Evolutionary conservation across 2,113 vertebrate genomes (phyloP).

Genomic region (Elachura formosa): DNA sequence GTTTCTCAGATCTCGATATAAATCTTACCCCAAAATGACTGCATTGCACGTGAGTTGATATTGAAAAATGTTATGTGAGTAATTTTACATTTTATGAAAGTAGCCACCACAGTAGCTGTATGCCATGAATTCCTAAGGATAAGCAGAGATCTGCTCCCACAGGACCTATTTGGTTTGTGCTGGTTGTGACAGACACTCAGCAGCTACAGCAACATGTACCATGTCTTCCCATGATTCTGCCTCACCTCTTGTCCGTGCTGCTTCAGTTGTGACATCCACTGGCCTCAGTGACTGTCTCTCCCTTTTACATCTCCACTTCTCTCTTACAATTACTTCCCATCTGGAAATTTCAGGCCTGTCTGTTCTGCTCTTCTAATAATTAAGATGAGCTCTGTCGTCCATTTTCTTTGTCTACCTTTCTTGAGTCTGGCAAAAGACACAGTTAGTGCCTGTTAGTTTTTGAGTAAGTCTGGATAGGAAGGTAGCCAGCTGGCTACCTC

Average conservation of each 20-base stretch:
- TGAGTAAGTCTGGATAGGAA: not conserved
- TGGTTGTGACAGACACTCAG: not conserved
- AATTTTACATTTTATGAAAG: not conserved
- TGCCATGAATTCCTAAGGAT: not conserved
- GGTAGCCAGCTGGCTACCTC: not conserved
- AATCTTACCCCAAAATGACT: not conserved
- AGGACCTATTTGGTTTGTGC: not conserved
- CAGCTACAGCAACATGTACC: not conserved
- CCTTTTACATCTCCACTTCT: not conserved
- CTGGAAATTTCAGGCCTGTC: not conserved
- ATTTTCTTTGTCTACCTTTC: not conserved
- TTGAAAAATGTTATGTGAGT: not conserved
- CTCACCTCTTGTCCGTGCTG: not conserved
- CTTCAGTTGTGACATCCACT: not conserved
- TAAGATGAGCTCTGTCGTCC: not conserved
- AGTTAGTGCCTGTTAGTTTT: not conserved
- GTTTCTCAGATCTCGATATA: not conserved
- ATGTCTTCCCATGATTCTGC: not conserved
- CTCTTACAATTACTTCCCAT: not conserved
- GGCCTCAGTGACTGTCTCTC: not conserved
- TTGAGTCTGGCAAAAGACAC: not conserved
- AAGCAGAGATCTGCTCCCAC: not conserved
- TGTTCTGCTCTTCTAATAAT: not conserved
- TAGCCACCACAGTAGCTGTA: not conserved
- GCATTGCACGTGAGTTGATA: accelerated